Evolutionary conservation across 2,797 vertebrate species (phyloP), one percentile per base, ranked within the genome.

Genomic region (Acanthornis magna): DNA sequence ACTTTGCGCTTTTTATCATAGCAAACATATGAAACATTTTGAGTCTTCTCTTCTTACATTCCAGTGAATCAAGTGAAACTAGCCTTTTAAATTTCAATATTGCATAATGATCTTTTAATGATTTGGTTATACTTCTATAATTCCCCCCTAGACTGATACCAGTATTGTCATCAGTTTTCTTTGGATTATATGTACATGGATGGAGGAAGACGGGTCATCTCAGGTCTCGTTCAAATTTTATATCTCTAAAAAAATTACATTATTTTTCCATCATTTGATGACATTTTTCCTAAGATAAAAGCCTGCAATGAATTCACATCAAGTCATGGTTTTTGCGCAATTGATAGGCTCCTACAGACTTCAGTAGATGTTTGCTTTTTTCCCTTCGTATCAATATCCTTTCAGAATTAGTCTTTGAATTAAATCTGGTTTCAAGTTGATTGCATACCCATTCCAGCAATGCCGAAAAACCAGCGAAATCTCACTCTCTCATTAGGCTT

Each of bases 381-480:
- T 63, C 9, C 13, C 45, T 82, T 89, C 87, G 4, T 67, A 88
- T 47, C 78, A 83, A 20, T 48, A 82, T 30, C 25, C 30, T 85
- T 94, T 88, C 54, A 83, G 58, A 93, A 93, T 88, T 66, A 91
- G 43, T 62, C 68, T 89, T 96, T 91, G 58, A 94, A 91, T 83
- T 95, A 93, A 67, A 48, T 72, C 66, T 68, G 16, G 79, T 89
- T 96, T 93, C 68, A 93, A 92, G 85, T 38, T 80, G 72, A 83
- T 89, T 80, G 60, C 58, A 18, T 83, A 25, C 7, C 15, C n/a
- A 48, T 48, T 89, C 19, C 68, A 91, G n/a, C 17, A 80, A 38
- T 45, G 34, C 17, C 12, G 7, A 43, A 71, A 75, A 48, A 81
- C 25, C 5, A 48, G 0, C 4, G 55, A 75, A 72, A 75, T 65